These are phyloP conservation scores for Chiloscyllium punctatum DNA, from an alignment of 2,797 vertebrate species.

Conservation along the genomic window DNA sequence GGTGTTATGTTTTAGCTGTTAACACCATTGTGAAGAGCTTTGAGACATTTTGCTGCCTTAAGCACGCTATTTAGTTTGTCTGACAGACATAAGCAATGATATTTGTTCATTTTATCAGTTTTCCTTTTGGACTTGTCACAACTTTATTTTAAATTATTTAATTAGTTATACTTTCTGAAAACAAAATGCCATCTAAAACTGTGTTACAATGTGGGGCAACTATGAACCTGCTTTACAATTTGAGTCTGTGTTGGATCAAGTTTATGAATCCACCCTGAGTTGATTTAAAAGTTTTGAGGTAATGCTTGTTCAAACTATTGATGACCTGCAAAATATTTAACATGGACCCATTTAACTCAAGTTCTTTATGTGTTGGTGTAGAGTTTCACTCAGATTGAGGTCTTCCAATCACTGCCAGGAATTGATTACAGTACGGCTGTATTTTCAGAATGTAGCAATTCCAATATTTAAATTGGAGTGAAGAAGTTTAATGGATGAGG, in stretches of 20 bases:
- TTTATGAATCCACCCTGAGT: neutral
- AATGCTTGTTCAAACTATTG: neutral
- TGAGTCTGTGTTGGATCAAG: neutral
- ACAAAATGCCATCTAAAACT: neutral
- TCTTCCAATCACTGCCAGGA: neutral
- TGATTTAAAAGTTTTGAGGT: neutral
- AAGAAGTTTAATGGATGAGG: neutral
- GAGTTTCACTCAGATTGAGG: neutral
- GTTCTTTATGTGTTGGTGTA: neutral
- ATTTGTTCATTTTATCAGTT: neutral
- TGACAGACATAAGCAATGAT: neutral
- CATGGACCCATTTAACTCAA: neutral
- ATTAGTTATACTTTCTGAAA: neutral
- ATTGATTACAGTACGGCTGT: neutral
- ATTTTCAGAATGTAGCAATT: neutral
- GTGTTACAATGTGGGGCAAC: neutral
- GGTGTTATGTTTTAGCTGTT: neutral
- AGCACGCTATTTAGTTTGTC: neutral
- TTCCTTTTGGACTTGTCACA: neutral
- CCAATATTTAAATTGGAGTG: neutral
- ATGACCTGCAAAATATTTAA: neutral
- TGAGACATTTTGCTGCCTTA: neutral
- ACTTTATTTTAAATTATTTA: neutral
- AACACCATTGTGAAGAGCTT: neutral
- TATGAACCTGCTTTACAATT: neutral